Evolutionary conservation across 2,888 invertebrate species (phyloP), one percentile per base, ranked within the genome.

Genomic region (Chrysina gloriosa): DNA sequence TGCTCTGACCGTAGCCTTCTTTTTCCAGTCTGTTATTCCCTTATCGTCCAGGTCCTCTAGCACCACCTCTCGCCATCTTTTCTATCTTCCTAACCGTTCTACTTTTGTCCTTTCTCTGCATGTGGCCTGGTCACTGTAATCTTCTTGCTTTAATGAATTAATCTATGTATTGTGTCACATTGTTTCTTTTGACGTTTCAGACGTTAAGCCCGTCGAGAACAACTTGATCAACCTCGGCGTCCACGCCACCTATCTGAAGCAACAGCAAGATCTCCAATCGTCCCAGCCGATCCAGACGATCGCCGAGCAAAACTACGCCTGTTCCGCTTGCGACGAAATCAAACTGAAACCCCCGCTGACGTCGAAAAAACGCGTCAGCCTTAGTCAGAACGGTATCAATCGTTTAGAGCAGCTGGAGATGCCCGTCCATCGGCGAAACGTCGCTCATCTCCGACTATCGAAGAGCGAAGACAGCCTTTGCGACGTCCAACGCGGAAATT

Each of bases 391-490:
- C 42, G 77, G 75, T 42, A 50, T 79, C 3, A 48, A 68, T 42
- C 45, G 42, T 6, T 65, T 69, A 4, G 69, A 67, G 11, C 31
- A n/a, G n/a, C n/a, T 56, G 4, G 67, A 70, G 16, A 67, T 70
- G 21, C 54, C 70, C 16, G 61, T 63, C 5, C 50, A 50, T 3
- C 45, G 31, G 29, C 19, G 67, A 23, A 63, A 54, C n/a, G 16
- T 14, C 6, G 7, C 14, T 6, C 42, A 4, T 1, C 19, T 42
- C 4, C 71, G 82, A 47, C 71, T 82, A 21, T 81, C 81, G 29
- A 80, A 81, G 58, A 83, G 83, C 70, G 82, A 83, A 65, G 82
- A 81, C 58, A 80, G 81, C 34, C 27, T 68, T 31, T 36, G 54
- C 11, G 67, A 63, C 23, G 27, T 67, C 25, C 42, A 39, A 21